Conservation (phyloP, 2,113 vertebrate genomes). For the Jacana jacana region DNA sequence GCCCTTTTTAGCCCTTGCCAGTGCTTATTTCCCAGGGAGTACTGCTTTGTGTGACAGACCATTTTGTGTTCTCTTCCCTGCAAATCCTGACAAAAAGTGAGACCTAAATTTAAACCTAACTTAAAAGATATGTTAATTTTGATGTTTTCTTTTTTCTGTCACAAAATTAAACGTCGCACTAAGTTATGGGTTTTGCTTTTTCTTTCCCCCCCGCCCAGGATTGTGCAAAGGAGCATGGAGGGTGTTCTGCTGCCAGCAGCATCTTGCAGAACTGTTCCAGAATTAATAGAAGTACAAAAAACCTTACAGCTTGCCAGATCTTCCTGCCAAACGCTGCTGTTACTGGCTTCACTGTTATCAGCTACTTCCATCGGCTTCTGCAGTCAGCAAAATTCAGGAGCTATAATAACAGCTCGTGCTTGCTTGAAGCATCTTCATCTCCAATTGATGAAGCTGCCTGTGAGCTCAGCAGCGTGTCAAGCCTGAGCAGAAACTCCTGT, state of each 20-base stretch:
- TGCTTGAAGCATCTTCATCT: background rate
- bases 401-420: background rate
- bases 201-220: slow-evolving; percentile 28
- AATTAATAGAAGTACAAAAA: slow-evolving; percentile 39
- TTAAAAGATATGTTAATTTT: background rate
- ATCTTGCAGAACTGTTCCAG: slow-evolving; percentile 38
- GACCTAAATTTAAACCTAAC: background rate
- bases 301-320: slow-evolving; percentile 78
- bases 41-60: background rate
- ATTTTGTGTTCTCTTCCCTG: slow-evolving; percentile 1
- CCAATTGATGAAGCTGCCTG: slow-evolving; percentile 22
- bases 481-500: slow-evolving; percentile 41
- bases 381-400: background rate
- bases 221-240: slow-evolving; percentile 35
- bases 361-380: slow-evolving; percentile 69
- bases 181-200: background rate
- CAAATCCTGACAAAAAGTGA: background rate
- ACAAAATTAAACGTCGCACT: background rate
- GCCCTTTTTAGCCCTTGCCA: slow-evolving; percentile 18
- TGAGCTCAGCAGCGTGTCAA: slow-evolving; percentile 55
- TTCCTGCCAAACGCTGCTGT: slow-evolving; percentile 67
- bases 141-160: background rate
- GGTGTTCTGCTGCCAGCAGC: slow-evolving; percentile 15
- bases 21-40: slow-evolving; percentile 30
- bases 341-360: slow-evolving; percentile 76